Base-by-base conservation (phyloP, 2,888 invertebrate genomes). In the Eutolmus rufibarbis region DNA sequence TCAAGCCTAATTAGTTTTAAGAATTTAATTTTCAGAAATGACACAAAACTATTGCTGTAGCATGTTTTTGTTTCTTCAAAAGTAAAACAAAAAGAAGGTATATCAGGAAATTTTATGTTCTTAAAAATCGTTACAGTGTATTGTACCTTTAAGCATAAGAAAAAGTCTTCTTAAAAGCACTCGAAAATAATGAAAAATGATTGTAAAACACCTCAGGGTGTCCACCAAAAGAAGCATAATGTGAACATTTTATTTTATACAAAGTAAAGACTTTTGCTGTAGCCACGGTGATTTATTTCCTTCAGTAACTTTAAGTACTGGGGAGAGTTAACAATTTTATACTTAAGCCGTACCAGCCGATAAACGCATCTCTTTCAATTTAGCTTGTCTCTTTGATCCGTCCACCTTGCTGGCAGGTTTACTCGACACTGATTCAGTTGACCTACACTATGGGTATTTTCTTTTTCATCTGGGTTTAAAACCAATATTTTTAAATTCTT, bases 1-100 rank as follows among this genome's bases (percentile, higher is more conserved):
- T 82, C 82, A 82, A 82, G 82, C 82, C 66, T 82, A 82, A 57
- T 66, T 82, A 37, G 40, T 76, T 76, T 37, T 76, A 66, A 51
- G 34, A 14, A 82, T 16, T 57, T 57, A 82, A 51, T 79, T 79
- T 46, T 31, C 51, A 51, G 28, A 79, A 43, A 79, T 79, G 51
- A 79, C 79, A 79, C 28, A 79, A 66, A 66, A 66, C 12, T 28
- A 79, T 79, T 78, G 37, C 23, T 79, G 31, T 46, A 46, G 51
- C 79, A 79, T 79, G n/a, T 31, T 79, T 79, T 34, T 23, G 19
- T 51, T 51, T 66, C 5, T 66, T 23, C 28, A 28, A 66, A 56
- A 66, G 66, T 66, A 28, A 66, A 66, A 19, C 9, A 19, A 66
- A 66, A 66, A 19, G 1, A 7, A 19, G 51, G 9, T 19, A 9